Conservation (phyloP, 2,113 vertebrate species). For the Serinus canaria region DNA sequence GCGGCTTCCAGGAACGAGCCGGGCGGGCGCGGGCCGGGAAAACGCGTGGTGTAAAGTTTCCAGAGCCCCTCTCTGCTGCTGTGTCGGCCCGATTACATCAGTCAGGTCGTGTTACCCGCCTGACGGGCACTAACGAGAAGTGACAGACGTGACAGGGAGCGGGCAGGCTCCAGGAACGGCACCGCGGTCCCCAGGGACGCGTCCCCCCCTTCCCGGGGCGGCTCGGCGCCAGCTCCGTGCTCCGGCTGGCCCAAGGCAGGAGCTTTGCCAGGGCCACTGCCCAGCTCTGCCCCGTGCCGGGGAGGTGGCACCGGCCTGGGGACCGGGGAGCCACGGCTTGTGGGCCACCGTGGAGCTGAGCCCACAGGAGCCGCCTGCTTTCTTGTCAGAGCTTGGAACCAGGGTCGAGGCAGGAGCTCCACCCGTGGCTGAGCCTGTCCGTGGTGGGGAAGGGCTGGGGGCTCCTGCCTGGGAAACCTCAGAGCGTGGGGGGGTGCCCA, state of each 20-base stretch:
- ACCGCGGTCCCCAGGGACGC: neutral
- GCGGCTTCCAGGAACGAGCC: neutral
- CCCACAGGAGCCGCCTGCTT: fast-evolving
- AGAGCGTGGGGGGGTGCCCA: neutral
- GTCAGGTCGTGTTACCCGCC: neutral
- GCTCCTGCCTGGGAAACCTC: neutral
- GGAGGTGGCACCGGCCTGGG: neutral
- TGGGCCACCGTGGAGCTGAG: fast-evolving
- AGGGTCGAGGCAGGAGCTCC: fast-evolving
- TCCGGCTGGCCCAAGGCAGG: fast-evolving
- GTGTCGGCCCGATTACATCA: constrained; percentile 22
- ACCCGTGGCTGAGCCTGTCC: fast-evolving
- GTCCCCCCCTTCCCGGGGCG: neutral
- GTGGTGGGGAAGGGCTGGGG: fast-evolving
- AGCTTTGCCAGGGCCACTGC: neutral
- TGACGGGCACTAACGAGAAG: constrained; percentile 39
- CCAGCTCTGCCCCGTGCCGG: neutral
- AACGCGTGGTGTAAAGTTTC: neutral
- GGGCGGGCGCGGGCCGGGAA: neutral
- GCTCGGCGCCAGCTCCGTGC: neutral
- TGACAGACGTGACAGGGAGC: constrained; percentile 49
- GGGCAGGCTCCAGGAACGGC: neutral
- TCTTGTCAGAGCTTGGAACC: fast-evolving
- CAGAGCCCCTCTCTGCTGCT: neutral
- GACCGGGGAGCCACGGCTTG: fast-evolving